A percentile compares a stretch with the other conserved stretches of the same genome.
Evolutionary conservation across 1,140 invertebrate species (phyloP).

Genomic region (Vollenhovia emeryi): DNA sequence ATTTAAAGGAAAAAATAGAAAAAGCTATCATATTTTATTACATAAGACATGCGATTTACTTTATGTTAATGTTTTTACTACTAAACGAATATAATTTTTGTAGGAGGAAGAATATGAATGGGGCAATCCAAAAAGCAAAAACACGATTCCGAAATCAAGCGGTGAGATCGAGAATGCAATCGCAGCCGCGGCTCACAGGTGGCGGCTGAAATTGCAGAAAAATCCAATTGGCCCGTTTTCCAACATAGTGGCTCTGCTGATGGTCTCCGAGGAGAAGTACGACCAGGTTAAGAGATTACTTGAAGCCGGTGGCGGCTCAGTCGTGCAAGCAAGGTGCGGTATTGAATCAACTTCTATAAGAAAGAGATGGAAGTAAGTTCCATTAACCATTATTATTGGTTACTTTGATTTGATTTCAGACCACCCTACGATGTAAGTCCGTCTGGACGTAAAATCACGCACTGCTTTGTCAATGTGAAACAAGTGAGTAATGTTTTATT

Average conservation of each 20-base stretch:
- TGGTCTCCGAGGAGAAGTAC: conserved; percentile 87
- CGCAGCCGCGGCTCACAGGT: conserved; percentile 88
- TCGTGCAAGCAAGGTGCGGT: conserved; percentile 86
- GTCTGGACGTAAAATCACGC: conserved; percentile 83
- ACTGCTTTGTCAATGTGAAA: conserved; percentile 86
- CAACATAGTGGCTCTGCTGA: conserved; percentile 89
- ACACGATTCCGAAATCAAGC: conserved; percentile 82
- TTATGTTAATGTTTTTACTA: background rate
- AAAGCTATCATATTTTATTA: background rate
- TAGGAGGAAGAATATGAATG: conserved; percentile 93
- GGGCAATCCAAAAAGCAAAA: conserved; percentile 88
- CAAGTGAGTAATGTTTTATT: conserved; percentile 71
- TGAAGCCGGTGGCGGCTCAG: conserved; percentile 89
- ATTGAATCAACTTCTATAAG: background rate
- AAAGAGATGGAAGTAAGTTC: background rate
- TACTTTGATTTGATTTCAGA: conserved; percentile 63
- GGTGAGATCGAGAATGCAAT: conserved; percentile 84
- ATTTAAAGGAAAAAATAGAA: background rate
- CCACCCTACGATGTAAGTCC: conserved; percentile 80
- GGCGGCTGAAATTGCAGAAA: conserved; percentile 86
- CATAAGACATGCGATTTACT: background rate
- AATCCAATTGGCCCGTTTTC: conserved; percentile 87
- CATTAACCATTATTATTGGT: background rate
- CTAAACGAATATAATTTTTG: conserved; percentile 29
- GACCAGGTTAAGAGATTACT: conserved; percentile 89